Evolutionary conservation across 2,113 vertebrate species (phyloP).

Genomic region (Oryzias melastigma): DNA sequence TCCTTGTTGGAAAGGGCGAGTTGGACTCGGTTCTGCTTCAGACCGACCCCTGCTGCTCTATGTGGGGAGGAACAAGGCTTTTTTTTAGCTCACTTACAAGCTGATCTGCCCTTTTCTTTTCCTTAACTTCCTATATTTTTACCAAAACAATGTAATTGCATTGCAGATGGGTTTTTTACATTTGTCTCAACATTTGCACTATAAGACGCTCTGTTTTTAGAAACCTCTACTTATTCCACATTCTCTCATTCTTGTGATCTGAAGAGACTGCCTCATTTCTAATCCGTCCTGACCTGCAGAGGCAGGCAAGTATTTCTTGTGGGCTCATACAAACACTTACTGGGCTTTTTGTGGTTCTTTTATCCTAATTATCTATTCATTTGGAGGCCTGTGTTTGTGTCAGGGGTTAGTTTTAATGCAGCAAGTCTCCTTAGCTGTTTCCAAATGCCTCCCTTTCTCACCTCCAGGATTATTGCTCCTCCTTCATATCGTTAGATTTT

Average conservation of each 20-base stretch:
- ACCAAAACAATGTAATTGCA: slow-evolving; percentile 4
- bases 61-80: slow-evolving; percentile 41
- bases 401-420: slow-evolving; percentile 4
- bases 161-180: not conserved
- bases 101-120: slow-evolving; percentile 50
- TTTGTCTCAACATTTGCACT: not conserved
- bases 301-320: not conserved
- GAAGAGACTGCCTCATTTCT: too few species aligned
- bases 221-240: not conserved
- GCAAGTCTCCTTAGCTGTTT: slow-evolving; percentile 13
- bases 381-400: not conserved
- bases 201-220: not conserved
- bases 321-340: not conserved
- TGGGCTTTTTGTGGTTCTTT: slow-evolving; percentile 4
- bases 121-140: slow-evolving; percentile 4
- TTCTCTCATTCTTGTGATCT: not conserved
- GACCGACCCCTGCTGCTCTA: slow-evolving; percentile 59
- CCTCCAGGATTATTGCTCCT: slow-evolving; percentile 25
- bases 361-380: not conserved
- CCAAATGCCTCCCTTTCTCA: slow-evolving; percentile 16
- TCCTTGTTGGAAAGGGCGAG: slow-evolving; percentile 43
- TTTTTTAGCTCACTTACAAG: slow-evolving; percentile 44
- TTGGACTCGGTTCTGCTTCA: slow-evolving; percentile 39
- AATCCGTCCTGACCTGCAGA: not conserved
- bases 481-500: slow-evolving; percentile 25